phyloP scores from a whole-genome alignment of 2,113 vertebrate species.

The human region GRCh38 chr4:163034501-163035000 shows the following conservation, averaged over 20 bases:
- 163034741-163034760: neutral
- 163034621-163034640: neutral
- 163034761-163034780: fast-evolving
- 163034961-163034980: neutral
- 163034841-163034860: neutral
- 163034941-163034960: neutral
- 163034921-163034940: neutral
- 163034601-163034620: neutral
- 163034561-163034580: no score
- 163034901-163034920: neutral
- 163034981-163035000: neutral
- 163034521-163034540: no score
- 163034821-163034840: neutral
- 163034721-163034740: neutral
- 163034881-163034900: neutral
- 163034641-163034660: neutral
- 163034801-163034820: neutral
- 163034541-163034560: no score
- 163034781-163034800: neutral
- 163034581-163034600: neutral
- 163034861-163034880: neutral
- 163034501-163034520: no score
- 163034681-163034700: neutral
- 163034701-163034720: no score
- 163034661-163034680: neutral